phyloP scores from a whole-genome alignment of 2,888 invertebrate species.

The Pelosia muscerda region DNA sequence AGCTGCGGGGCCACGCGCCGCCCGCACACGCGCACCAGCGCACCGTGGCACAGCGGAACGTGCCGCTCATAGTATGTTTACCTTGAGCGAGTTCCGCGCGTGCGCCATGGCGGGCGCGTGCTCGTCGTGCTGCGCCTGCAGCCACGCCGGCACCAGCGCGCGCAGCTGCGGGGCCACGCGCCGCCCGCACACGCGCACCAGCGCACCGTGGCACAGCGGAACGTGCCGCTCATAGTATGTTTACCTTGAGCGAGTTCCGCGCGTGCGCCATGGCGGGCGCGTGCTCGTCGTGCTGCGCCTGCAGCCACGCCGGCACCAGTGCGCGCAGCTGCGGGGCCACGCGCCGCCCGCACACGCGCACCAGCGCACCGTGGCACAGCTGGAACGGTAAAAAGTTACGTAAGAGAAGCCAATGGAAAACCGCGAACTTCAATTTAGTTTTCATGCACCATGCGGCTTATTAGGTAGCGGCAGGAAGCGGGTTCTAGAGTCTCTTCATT shows the following conservation, averaged over 20 bases:
- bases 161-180: conserved; percentile 93
- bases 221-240: conserved; percentile 1
- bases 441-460: too few relatives aligned
- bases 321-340: conserved; percentile 93
- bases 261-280: conserved; percentile 88
- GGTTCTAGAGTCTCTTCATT: too few relatives aligned
- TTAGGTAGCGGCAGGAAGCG: too few relatives aligned
- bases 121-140: conserved; percentile 94
- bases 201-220: conserved; percentile 89
- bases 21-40: conserved; percentile 88
- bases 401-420: too few relatives aligned
- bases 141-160: conserved; percentile 93
- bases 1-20: conserved; percentile 93
- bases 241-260: conserved; percentile 56
- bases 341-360: conserved; percentile 89
- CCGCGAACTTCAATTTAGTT: too few relatives aligned
- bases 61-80: conserved; percentile 34
- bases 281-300: conserved; percentile 94
- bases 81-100: conserved; percentile 56
- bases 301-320: conserved; percentile 94
- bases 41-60: conserved; percentile 88
- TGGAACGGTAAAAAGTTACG: too few relatives aligned
- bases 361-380: conserved; percentile 90
- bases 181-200: conserved; percentile 89
- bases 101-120: conserved; percentile 90